A percentile compares a stretch with the other conserved stretches of the same genome.
These are phyloP conservation scores for Halcyon smyrnensis DNA, from an alignment of 2,797 vertebrate genomes.

Conservation along the genomic window DNA sequence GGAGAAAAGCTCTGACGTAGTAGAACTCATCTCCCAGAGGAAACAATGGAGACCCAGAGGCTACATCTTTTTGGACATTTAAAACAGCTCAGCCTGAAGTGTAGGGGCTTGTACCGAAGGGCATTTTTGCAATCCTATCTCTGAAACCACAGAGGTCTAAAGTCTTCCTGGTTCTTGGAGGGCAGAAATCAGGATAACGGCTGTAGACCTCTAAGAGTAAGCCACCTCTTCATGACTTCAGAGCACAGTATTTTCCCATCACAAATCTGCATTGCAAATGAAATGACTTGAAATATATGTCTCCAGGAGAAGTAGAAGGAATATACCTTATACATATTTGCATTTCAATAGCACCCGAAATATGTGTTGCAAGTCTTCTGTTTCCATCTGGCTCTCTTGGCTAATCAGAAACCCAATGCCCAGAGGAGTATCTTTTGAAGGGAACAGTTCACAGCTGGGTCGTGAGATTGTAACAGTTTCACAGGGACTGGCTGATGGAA, in stretches of 20 bases:
- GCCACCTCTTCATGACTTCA: not conserved
- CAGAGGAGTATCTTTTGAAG: constrained; percentile 41
- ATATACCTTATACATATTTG: constrained; percentile 43
- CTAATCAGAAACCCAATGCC: constrained; percentile 3
- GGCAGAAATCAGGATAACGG: not conserved
- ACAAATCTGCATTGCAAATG: constrained; percentile 44
- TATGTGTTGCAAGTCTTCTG: not conserved
- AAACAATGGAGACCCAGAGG: not conserved
- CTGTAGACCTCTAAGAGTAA: not conserved
- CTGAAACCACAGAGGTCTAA: not conserved
- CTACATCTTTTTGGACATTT: not conserved
- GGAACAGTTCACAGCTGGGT: constrained; percentile 40
- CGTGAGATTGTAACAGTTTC: not conserved
- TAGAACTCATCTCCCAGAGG: constrained; percentile 10
- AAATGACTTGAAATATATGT: constrained; percentile 12
- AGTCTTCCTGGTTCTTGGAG: not conserved
- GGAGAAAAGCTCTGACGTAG: constrained; percentile 17
- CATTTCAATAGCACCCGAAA: constrained; percentile 64
- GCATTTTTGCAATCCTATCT: not conserved
- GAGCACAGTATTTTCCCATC: not conserved
- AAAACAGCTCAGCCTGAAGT: not conserved
- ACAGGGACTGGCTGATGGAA: not conserved
- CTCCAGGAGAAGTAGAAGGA: not conserved
- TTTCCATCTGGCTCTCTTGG: constrained; percentile 33
- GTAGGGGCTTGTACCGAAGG: not conserved